A percentile compares a stretch with the other conserved stretches of the same genome.
These are phyloP conservation scores for Melospiza georgiana DNA, from an alignment of 2,113 vertebrate genomes.

Conservation along the genomic window DNA sequence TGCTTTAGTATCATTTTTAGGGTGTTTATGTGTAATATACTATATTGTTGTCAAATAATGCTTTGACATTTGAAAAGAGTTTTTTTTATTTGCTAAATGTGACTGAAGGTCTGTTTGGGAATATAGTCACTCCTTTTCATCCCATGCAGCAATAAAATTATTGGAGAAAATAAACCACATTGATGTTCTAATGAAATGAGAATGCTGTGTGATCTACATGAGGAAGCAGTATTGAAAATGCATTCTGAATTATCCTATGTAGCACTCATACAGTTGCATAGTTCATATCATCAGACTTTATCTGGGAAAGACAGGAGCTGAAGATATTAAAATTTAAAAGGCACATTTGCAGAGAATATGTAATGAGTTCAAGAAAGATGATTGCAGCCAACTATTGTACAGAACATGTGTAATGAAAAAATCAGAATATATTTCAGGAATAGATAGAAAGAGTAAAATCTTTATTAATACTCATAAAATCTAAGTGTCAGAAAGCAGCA, in stretches of 20 bases:
- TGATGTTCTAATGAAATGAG: background rate
- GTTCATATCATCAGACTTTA: slow-evolving; percentile 32
- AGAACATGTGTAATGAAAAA: slow-evolving; percentile 29
- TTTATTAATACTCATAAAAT: slow-evolving; percentile 63
- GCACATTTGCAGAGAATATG: slow-evolving; percentile 37
- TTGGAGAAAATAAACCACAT: background rate
- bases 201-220: background rate
- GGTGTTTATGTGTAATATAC: background rate
- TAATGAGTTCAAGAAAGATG: slow-evolving; percentile 50
- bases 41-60: background rate
- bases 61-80: background rate
- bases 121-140: background rate
- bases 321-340: slow-evolving; percentile 60
- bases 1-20: background rate
- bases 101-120: background rate
- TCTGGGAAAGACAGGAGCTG: slow-evolving; percentile 34
- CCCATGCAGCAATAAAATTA: background rate
- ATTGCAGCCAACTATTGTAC: slow-evolving; percentile 13
- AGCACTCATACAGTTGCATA: background rate
- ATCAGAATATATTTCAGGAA: slow-evolving; percentile 31
- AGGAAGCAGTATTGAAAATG: slow-evolving; percentile 7
- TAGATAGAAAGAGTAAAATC: slow-evolving; percentile 34
- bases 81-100: background rate
- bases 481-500: background rate
- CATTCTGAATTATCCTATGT: background rate